Conservation (phyloP, 2,113 vertebrate genomes). For the Elaphurus davidianus region DNA sequence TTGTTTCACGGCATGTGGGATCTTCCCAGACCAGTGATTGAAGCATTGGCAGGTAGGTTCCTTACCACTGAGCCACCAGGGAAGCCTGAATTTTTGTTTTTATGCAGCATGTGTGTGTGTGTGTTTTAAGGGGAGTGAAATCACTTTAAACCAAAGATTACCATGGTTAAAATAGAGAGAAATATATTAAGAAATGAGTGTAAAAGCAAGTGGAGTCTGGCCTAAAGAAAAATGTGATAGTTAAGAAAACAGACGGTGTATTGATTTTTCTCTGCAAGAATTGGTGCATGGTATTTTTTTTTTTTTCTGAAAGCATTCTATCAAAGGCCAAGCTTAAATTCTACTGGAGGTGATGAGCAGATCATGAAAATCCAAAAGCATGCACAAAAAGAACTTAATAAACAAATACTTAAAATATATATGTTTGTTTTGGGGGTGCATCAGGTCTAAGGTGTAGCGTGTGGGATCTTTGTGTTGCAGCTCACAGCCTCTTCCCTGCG, state of each 20-base stretch:
- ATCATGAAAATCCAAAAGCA: background rate
- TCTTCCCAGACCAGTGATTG: accelerated
- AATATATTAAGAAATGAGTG: background rate
- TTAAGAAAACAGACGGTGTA: background rate
- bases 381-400: background rate
- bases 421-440: background rate
- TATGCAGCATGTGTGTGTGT: background rate
- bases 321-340: background rate
- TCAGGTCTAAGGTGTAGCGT: background rate
- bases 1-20: background rate
- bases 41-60: background rate
- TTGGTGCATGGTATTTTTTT: background rate
- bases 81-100: background rate
- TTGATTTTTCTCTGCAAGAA: background rate
- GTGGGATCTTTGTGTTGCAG: background rate
- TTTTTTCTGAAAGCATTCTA: background rate
- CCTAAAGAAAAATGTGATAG: background rate
- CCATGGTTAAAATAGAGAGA: background rate
- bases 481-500: background rate
- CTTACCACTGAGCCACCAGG: background rate
- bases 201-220: background rate
- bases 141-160: background rate
- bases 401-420: background rate
- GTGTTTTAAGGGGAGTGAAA: background rate
- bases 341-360: background rate